Percentiles rank a stretch among this genome's conserved stretches.
Evolutionary conservation across 2,113 vertebrate genomes (phyloP).

Genomic region (Chloebia gouldiae): DNA sequence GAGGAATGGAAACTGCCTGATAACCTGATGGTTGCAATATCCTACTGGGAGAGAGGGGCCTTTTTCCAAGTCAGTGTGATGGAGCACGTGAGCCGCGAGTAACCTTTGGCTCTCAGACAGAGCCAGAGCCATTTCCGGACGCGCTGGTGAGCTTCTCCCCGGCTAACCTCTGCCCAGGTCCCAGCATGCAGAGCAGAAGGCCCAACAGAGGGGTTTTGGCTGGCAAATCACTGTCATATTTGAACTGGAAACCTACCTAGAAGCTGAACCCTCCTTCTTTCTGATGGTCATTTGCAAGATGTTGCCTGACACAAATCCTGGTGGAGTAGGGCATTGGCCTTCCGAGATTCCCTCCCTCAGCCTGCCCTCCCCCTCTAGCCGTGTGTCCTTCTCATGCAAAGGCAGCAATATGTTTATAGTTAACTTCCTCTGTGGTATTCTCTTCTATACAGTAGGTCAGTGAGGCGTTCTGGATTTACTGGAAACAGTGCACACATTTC

Average conservation of each 20-base stretch:
- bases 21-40: background rate
- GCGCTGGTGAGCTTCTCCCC: rapidly evolving
- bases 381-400: background rate
- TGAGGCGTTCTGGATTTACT: constrained; percentile 28
- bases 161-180: background rate
- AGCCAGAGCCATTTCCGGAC: background rate
- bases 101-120: background rate
- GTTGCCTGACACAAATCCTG: background rate
- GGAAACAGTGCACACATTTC: background rate
- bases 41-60: background rate
- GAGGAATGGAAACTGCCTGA: background rate
- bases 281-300: background rate
- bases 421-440: background rate
- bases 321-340: background rate
- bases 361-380: background rate
- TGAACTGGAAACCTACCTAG: background rate
- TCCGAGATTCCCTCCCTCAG: background rate
- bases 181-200: background rate
- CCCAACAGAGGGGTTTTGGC: background rate
- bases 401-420: background rate
- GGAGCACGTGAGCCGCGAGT: rapidly evolving
- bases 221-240: background rate
- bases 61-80: background rate
- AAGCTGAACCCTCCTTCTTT: background rate
- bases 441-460: background rate